phyloP scores from a whole-genome alignment of 2,113 vertebrate species.

The Pluvialis apricaria region DNA sequence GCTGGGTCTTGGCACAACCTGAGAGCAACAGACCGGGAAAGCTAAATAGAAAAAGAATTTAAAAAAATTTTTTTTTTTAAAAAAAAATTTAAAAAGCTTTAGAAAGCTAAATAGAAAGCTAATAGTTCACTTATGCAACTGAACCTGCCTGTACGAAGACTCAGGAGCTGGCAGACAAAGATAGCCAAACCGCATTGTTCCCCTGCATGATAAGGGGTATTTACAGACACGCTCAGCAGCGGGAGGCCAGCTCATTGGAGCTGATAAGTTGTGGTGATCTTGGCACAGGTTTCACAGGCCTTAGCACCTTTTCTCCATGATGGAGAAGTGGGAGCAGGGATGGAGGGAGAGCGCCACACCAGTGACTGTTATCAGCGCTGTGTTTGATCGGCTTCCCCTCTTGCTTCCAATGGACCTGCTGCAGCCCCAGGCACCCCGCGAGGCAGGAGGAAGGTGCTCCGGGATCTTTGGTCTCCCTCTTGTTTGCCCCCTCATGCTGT shows the following conservation, averaged over 20 bases:
- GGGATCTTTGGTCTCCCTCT: not conserved
- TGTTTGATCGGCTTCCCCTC: not conserved
- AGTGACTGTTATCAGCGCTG: not conserved
- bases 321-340: not conserved
- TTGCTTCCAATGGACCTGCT: fast-evolving
- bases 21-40: not conserved
- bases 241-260: not conserved
- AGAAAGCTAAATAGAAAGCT: not conserved
- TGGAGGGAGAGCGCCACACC: not conserved
- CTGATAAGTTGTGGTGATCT: not conserved
- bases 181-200: not conserved
- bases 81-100: no score
- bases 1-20: not conserved
- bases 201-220: not conserved
- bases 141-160: not conserved
- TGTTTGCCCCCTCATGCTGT: not conserved
- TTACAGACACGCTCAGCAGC: not conserved
- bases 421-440: not conserved
- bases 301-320: not conserved
- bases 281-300: fast-evolving
- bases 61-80: no score
- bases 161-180: not conserved
- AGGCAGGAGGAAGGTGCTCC: not conserved
- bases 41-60: no score
- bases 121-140: not conserved